These are phyloP conservation scores for Mantis religiosa DNA, from an alignment of 2,888 invertebrate species.

Conservation along the genomic window DNA sequence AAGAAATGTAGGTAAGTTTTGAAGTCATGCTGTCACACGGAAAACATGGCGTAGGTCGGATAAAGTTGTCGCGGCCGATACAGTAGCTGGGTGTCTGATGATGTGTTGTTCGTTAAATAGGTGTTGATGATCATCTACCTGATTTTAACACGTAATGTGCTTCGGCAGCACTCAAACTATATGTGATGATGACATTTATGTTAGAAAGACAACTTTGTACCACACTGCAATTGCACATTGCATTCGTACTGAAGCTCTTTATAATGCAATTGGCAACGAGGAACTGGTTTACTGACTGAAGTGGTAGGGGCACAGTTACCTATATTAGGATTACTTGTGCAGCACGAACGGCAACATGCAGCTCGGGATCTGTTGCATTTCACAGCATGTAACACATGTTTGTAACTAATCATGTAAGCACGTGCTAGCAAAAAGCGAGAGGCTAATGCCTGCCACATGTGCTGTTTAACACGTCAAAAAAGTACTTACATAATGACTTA, in stretches of 20 bases:
- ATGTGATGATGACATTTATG: not conserved
- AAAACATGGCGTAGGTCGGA: too few relatives aligned
- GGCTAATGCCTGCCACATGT: not conserved
- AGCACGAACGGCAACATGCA: not conserved
- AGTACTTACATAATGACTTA: not conserved
- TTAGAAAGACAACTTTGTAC: not conserved
- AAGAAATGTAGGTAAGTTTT: too few relatives aligned
- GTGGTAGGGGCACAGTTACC: not conserved
- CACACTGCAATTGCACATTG: too few relatives aligned
- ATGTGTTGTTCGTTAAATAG: too few relatives aligned
- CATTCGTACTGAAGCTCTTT: not conserved
- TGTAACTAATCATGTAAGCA: not conserved
- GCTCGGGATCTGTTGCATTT: not conserved
- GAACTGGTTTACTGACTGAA: not conserved
- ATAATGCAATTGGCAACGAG: not conserved
- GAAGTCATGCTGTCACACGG: too few relatives aligned
- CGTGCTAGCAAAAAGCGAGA: not conserved
- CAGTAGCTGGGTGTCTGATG: too few relatives aligned
- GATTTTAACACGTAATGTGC: not conserved
- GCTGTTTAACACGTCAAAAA: too few relatives aligned
- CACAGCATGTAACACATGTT: not conserved
- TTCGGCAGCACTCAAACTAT: not conserved
- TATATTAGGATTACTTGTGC: not conserved
- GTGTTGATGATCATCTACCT: too few relatives aligned
- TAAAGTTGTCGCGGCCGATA: too few relatives aligned